Conservation (phyloP, 2,888 invertebrate species). For the Eupithecia exiguata region DNA sequence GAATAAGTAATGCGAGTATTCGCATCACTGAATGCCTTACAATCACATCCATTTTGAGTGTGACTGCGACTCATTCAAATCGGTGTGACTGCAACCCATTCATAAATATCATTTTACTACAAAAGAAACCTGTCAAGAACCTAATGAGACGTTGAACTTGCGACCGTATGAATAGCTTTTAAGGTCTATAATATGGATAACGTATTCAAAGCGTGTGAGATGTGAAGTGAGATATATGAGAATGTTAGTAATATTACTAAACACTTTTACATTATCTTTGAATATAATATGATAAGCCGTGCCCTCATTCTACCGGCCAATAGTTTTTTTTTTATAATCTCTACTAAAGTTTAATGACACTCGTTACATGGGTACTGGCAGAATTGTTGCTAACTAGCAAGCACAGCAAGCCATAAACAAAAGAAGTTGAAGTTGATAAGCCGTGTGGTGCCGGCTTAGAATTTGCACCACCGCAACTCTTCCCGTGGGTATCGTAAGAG, state of each 20-base stretch:
- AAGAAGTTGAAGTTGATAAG: too few species aligned
- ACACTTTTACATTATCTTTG: neutral
- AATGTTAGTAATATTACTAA: neutral
- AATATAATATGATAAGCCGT: too few species aligned
- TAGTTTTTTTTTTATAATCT: too few species aligned
- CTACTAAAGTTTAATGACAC: too few species aligned
- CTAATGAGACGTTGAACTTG: neutral
- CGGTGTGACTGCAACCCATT: neutral
- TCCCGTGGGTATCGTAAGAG: too few species aligned
- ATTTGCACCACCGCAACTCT: too few species aligned
- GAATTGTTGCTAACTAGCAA: too few species aligned
- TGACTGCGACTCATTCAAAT: neutral
- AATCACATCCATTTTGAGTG: neutral
- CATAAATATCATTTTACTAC: neutral
- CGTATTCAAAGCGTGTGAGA: neutral
- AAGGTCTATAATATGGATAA: neutral
- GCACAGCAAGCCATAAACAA: too few species aligned
- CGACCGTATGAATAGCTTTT: neutral
- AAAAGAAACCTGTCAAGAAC: neutral
- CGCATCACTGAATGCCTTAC: neutral
- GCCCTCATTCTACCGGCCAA: too few species aligned
- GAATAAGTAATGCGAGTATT: neutral
- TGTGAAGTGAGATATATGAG: neutral
- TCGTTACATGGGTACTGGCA: too few species aligned
- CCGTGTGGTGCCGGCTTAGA: too few species aligned